These are phyloP conservation scores for Monochamus saltuarius DNA, from an alignment of 1,140 invertebrate species.

Conservation along the genomic window DNA sequence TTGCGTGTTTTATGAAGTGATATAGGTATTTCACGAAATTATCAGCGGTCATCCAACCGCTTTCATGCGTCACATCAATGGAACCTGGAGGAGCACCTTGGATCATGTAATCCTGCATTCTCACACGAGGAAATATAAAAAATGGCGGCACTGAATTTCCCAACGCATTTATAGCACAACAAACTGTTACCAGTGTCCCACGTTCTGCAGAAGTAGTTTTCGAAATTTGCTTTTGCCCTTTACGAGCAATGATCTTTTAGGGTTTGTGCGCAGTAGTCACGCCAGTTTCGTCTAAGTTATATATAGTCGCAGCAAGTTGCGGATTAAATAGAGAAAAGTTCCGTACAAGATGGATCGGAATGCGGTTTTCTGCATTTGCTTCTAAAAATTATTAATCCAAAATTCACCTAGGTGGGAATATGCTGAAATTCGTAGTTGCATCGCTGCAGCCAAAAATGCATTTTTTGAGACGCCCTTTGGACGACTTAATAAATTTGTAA, in stretches of 20 bases:
- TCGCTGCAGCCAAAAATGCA: too few relatives aligned
- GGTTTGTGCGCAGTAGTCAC: conserved; percentile 51
- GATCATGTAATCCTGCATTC: conserved; percentile 23
- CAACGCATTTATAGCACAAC: conserved; percentile 46
- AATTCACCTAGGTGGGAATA: too few relatives aligned
- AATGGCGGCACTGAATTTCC: conserved; percentile 48
- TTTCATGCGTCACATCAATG: conserved; percentile 27
- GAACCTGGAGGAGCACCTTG: conserved; percentile 33
- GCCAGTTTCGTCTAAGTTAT: conserved; percentile 52
- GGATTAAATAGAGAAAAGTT: too few relatives aligned
- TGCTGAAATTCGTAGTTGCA: too few relatives aligned
- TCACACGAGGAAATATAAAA: conserved; percentile 10
- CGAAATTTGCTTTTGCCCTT: conserved; percentile 51
- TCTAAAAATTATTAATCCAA: too few relatives aligned
- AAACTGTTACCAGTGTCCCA: conserved; percentile 52
- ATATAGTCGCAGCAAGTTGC: not conserved
- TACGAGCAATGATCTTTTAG: conserved; percentile 47
- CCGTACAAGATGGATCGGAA: too few relatives aligned
- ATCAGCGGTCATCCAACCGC: conserved; percentile 36
- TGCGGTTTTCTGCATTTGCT: too few relatives aligned
- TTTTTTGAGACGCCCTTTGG: too few relatives aligned
- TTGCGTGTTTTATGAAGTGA: conserved; percentile 30
- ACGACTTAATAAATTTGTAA: too few relatives aligned
- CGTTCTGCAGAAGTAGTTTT: conserved; percentile 51
- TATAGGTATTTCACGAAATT: conserved; percentile 33